These are phyloP conservation scores for Rhabdornis inornatus DNA, from an alignment of 2,113 vertebrate genomes.

Conservation along the genomic window DNA sequence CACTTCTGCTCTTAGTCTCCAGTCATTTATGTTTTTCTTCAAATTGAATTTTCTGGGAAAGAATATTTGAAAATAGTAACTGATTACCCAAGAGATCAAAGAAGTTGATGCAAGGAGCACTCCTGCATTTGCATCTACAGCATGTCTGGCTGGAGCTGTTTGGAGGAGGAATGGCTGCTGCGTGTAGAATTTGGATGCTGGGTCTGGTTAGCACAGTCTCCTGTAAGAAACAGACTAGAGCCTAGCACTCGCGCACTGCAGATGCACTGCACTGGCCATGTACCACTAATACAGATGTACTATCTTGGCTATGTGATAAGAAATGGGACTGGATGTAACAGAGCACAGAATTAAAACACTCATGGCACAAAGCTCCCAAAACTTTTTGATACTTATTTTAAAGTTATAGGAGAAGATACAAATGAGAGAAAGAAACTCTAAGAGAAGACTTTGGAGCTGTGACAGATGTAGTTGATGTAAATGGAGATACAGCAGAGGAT, in stretches of 20 bases:
- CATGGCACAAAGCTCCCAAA: not conserved
- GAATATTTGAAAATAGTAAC: not conserved
- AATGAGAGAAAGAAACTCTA: not conserved
- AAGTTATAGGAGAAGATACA: not conserved
- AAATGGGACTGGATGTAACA: not conserved
- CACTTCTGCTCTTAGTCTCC: not conserved
- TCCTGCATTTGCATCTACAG: not conserved
- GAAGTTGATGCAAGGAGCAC: not conserved
- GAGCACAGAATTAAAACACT: not conserved
- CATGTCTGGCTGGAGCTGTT: not conserved
- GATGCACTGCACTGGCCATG: not conserved
- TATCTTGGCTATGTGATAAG: not conserved
- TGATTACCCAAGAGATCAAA: not conserved
- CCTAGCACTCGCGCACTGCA: not conserved
- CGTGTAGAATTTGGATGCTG: not conserved
- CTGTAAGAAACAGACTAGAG: not conserved
- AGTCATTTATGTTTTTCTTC: not conserved
- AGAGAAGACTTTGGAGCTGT: not conserved
- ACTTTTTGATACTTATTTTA: not conserved
- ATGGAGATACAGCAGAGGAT: not conserved
- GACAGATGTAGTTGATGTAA: not conserved
- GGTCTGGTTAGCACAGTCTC: not conserved
- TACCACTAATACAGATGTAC: not conserved
- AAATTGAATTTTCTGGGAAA: not conserved
- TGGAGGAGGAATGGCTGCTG: not conserved